A percentile compares a stretch with the other conserved stretches of the same genome.
Evolutionary conservation across 2,113 vertebrate species (phyloP).

Genomic region (Cricetomys ansorgei): DNA sequence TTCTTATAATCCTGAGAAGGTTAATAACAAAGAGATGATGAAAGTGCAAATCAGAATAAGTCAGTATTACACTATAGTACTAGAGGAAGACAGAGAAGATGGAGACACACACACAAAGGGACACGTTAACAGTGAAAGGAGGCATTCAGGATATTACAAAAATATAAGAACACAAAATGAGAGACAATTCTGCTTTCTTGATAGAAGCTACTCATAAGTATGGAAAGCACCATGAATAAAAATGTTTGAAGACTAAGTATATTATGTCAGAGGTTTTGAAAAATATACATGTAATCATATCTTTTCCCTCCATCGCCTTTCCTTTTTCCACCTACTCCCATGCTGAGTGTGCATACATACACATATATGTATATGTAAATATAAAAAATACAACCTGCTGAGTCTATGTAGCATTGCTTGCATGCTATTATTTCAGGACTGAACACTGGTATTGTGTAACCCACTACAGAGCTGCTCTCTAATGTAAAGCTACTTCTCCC

Average conservation of each 20-base stretch:
- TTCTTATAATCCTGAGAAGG: not conserved
- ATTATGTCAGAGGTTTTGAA: not conserved
- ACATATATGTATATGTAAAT: not conserved
- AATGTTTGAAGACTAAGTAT: not conserved
- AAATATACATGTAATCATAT: not conserved
- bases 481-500: too few relatives aligned
- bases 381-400: not conserved
- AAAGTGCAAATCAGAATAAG: not conserved
- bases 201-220: not conserved
- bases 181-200: not conserved
- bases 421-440: not conserved
- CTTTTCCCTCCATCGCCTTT: not conserved
- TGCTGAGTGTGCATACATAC: not conserved
- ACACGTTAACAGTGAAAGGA: not conserved
- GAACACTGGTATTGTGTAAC: not conserved
- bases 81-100: not conserved
- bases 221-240: not conserved
- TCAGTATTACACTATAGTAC: not conserved
- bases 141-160: not conserved
- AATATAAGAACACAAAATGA: not conserved
- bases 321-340: not conserved
- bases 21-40: conserved; percentile 6
- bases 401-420: not conserved
- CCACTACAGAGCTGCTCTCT: too few relatives aligned
- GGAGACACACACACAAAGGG: not conserved